Evolutionary conservation across 2,888 invertebrate species (phyloP), one percentile per base, ranked within the genome.

Genomic region (Allophyes oxyacanthae): DNA sequence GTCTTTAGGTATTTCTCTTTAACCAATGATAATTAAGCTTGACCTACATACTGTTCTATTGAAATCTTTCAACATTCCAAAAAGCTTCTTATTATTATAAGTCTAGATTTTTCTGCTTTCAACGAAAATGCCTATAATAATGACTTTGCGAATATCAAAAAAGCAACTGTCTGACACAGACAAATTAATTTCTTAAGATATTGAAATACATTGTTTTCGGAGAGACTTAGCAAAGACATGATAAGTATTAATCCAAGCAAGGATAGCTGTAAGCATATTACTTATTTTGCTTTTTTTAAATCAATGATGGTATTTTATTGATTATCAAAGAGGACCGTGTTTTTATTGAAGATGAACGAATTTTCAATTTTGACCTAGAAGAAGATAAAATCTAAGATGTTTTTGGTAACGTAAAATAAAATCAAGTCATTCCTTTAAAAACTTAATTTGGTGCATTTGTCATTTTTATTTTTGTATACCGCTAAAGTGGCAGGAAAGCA

Each of bases 101-200:
- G 43, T 33, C 32, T 30, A 43, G 43, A 32, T 32, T 15, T 20
- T 15, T 13, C 11, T 32, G 9, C 7, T 0, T 25, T 25, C n/a
- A 32, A 30, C 9, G 38, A 30, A 48, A 20, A 38, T n/a, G n/a
- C n/a, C n/a, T n/a, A n/a, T n/a, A n/a, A n/a, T 38, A 11, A 38
- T 48, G 15, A 48, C 15, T 38, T 32, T 5, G 32, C 14, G 20
- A 48, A 48, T 48, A 42, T 30, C 9, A 38, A 48, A 38, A 38
- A 6, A 7, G 37, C 10, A 37, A 42, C 28, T 11, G 10, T 46
- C 37, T n/a, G 37, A 32, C 43, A 15, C 9, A 9, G 37, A 37
- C 20, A 15, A n/a, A n/a, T 15, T 10, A 15, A 8, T 37, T 5
- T 37, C 15, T 37, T 20, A 15, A 37, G 15, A 20, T 20, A 37